Evolutionary conservation across 2,797 vertebrate species (phyloP), one percentile per base, ranked within the genome.

Genomic region (Allobates femoralis): DNA sequence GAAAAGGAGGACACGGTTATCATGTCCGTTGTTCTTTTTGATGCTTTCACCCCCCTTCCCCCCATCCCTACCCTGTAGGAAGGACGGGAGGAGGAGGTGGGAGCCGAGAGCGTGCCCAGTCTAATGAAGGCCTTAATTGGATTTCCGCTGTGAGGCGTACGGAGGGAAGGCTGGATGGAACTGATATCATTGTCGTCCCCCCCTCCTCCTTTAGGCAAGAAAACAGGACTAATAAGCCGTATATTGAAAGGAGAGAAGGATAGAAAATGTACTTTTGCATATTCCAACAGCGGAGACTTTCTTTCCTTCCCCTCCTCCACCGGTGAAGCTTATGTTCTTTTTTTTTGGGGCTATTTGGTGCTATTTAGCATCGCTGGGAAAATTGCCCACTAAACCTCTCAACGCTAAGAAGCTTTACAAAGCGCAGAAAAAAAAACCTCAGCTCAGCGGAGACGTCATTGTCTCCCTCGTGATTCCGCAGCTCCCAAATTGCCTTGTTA

Each of bases 91-190:
- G 78, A 26, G 60, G 60, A 10, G 8, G 34, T 46, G 30, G 34
- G 30, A 73, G 34, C 55, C 32, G 62, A 34, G 75, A 69, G 62
- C 74, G 64, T 60, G 60, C 79, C 79, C 79, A 66, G 86, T 32
- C 69, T 69, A 79, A 84, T 74, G 41, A 87, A 87, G 75, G 76
- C 82, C 76, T 53, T 84, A 80, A 87, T 79, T 87, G 86, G 86
- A 73, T 87, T 83, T 83, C 74, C 74, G 69, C 79, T 37, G 79
- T 30, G 28, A 75, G 69, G 56, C 69, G 21, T n/a, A 26, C 37
- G 34, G 79, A 69, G 30, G 41, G 79, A 82, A 77, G 80, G 73
- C 79, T 79, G 58, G 69, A 30, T 82, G 81, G 51, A 56, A 87
- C 80, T 51, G 86, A 87, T 87, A 83, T 78, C 46, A 71, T 73